phyloP scores from a whole-genome alignment of 2,113 vertebrate genomes.

The Origma solitaria region DNA sequence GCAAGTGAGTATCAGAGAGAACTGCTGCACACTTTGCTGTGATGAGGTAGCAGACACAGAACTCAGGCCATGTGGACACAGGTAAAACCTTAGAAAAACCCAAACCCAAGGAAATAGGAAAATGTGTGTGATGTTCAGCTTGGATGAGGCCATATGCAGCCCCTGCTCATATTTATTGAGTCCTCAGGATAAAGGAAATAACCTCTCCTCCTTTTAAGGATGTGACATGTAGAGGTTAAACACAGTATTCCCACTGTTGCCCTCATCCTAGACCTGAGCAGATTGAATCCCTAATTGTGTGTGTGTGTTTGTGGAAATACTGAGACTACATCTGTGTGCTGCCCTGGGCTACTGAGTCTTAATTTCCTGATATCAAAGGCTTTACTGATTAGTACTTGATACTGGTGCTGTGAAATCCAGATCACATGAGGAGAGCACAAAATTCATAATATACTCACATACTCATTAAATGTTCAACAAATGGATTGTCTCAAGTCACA shows the following conservation, averaged over 20 bases:
- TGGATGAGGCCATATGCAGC: not conserved
- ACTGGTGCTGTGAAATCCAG: not conserved
- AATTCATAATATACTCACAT: not conserved
- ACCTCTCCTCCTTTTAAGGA: not conserved
- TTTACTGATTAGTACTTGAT: not conserved
- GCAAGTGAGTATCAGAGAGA: constrained; percentile 97
- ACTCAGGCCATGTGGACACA: constrained; percentile 93
- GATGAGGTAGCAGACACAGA: constrained; percentile 97
- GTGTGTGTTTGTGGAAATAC: not conserved
- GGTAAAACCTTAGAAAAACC: constrained; percentile 66
- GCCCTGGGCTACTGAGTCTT: not conserved
- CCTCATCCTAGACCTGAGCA: not conserved
- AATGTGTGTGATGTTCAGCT: not conserved
- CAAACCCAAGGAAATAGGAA: not conserved
- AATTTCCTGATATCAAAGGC: not conserved
- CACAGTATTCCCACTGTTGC: not conserved
- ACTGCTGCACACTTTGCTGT: constrained; percentile 98
- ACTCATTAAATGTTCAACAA: not conserved
- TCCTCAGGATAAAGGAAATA: not conserved
- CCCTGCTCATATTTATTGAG: not conserved
- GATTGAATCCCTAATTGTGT: not conserved
- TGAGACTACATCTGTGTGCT: not conserved
- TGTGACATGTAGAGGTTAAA: not conserved
- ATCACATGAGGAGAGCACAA: not conserved
- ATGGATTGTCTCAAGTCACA: not conserved